Percentiles rank a stretch among this genome's conserved stretches.
Conservation (phyloP, 1,140 invertebrate species). For the Lamellibrachia luymesi region DNA sequence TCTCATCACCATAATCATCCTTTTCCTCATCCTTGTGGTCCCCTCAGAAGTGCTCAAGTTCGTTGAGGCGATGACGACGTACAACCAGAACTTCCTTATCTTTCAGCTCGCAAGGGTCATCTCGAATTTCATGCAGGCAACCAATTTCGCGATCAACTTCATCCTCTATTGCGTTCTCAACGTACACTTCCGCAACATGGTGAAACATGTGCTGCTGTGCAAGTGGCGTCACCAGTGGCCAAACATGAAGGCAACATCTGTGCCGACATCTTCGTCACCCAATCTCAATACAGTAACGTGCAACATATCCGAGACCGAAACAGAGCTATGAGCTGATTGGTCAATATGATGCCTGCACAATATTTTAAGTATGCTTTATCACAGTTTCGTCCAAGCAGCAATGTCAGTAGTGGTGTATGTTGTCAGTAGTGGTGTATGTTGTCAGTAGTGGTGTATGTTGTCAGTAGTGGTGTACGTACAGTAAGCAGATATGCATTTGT, state of each 20-base stretch:
- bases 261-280: not conserved
- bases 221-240: slow-evolving; percentile 1
- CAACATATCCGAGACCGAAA: slow-evolving; percentile 9
- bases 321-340: not conserved
- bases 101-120: not conserved
- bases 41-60: slow-evolving; percentile 53
- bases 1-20: slow-evolving; percentile 49
- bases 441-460: too few relatives aligned
- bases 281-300: not conserved
- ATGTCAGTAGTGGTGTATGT: too few relatives aligned
- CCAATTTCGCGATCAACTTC: slow-evolving; percentile 54
- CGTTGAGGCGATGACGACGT: slow-evolving; percentile 32
- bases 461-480: too few relatives aligned
- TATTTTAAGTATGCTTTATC: too few relatives aligned
- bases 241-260: not conserved
- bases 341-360: too few relatives aligned
- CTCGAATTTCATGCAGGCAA: slow-evolving; percentile 18
- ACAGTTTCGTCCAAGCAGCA: too few relatives aligned
- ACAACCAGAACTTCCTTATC: slow-evolving; percentile 24
- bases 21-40: slow-evolving; percentile 52
- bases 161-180: slow-evolving; percentile 53
- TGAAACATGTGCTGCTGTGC: slow-evolving; percentile 25
- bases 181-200: slow-evolving; percentile 49
- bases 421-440: too few relatives aligned
- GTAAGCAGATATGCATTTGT: too few relatives aligned